Percentiles rank a stretch among this genome's conserved stretches.
Conservation (phyloP, 2,113 vertebrate genomes). For the Cygnus atratus region DNA sequence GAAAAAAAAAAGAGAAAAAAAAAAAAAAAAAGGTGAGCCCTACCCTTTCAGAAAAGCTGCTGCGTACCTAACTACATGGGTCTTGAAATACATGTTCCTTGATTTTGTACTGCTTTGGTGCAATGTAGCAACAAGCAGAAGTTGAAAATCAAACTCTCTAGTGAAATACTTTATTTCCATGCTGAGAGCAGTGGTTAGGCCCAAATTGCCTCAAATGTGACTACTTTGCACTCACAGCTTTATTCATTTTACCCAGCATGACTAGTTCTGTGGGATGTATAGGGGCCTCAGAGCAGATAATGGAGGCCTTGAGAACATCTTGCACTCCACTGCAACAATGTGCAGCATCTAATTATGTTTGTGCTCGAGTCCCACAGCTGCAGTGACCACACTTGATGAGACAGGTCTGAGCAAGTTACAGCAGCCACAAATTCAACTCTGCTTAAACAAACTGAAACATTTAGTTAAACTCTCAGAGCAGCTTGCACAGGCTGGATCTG, state of each 20-base stretch:
- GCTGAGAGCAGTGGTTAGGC: background rate
- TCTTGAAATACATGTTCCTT: background rate
- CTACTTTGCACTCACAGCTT: background rate
- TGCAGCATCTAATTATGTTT: background rate
- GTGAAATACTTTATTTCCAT: background rate
- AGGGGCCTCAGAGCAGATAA: background rate
- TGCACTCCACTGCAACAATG: background rate
- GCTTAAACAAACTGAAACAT: background rate
- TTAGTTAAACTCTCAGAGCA: background rate
- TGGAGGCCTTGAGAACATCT: background rate
- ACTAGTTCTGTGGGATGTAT: background rate
- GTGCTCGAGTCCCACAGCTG: background rate
- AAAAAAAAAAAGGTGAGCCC: background rate
- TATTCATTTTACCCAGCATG: background rate
- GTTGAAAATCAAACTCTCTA: background rate
- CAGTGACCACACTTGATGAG: background rate
- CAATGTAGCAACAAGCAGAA: background rate
- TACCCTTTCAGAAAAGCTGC: background rate
- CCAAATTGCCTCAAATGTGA: background rate
- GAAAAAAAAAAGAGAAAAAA: background rate
- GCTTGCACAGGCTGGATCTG: background rate
- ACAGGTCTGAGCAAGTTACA: background rate
- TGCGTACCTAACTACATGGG: background rate
- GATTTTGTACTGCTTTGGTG: background rate
- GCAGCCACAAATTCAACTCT: background rate